Conservation (phyloP, 1,140 invertebrate species). For the Leptopilina clavipes region DNA sequence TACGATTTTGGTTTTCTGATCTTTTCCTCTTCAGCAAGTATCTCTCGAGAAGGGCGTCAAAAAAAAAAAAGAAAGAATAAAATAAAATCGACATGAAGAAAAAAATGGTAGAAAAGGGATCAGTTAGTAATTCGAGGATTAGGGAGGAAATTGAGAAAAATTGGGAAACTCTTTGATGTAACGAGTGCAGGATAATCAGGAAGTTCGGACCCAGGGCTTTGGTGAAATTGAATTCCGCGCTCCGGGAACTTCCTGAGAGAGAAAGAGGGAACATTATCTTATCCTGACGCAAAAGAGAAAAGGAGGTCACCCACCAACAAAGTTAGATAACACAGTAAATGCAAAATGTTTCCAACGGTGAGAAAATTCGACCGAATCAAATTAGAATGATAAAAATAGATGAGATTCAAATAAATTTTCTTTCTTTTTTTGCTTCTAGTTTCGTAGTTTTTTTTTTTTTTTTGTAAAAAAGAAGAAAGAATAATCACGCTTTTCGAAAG, state of each 20-base stretch:
- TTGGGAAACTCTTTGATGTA: conserved; percentile 31
- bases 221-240: conserved; percentile 29
- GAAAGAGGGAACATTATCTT: conserved; percentile 22
- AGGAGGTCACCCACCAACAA: conserved; percentile 25
- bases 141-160: conserved; percentile 30
- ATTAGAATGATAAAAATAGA: not conserved
- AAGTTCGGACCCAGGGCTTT: conserved; percentile 28
- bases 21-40: not conserved
- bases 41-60: not conserved
- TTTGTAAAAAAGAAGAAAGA: not conserved
- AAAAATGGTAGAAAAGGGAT: not conserved
- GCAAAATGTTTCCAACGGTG: not conserved
- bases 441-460: not conserved
- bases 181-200: conserved; percentile 33
- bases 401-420: not conserved
- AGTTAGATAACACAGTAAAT: conserved; percentile 27
- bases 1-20: conserved; percentile 18
- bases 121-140: conserved; percentile 14
- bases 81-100: not conserved
- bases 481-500: not conserved
- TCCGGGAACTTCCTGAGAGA: conserved; percentile 17
- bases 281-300: conserved; percentile 25
- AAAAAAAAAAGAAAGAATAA: no score
- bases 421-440: not conserved
- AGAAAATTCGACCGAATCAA: not conserved